phyloP scores from a whole-genome alignment of 2,888 invertebrate genomes.

The Limnephilus auricula region DNA sequence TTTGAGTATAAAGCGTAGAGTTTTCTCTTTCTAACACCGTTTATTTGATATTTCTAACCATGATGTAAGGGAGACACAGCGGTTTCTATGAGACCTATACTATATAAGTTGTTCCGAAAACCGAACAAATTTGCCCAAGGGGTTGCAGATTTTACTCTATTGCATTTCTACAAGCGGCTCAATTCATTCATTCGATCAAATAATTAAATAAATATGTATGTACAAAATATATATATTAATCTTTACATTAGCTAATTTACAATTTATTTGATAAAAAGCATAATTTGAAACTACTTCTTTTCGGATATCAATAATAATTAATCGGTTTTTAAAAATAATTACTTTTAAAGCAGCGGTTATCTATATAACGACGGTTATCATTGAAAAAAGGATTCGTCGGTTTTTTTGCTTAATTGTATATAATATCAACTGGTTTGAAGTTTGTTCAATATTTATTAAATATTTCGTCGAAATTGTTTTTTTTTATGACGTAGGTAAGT shows the following conservation, averaged over 20 bases:
- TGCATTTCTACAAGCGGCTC: not conserved
- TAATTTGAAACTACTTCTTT: not conserved
- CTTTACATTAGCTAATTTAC: not conserved
- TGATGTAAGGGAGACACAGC: too few relatives aligned
- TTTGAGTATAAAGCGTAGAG: too few relatives aligned
- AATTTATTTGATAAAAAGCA: not conserved
- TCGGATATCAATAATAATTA: not conserved
- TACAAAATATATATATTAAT: not conserved
- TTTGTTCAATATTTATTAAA: not conserved
- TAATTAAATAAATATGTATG: not conserved
- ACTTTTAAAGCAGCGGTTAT: not conserved
- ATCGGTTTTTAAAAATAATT: not conserved
- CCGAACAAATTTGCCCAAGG: too few relatives aligned
- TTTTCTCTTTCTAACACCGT: too few relatives aligned
- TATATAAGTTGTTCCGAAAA: too few relatives aligned
- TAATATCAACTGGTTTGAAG: not conserved
- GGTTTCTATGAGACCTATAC: too few relatives aligned
- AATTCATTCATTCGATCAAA: not conserved
- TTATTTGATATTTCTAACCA: too few relatives aligned
- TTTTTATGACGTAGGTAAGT: not conserved
- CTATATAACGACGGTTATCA: not conserved
- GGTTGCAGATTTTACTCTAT: not conserved
- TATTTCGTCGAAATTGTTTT: not conserved
- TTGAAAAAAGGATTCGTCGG: not conserved
- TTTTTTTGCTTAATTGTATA: not conserved